Percentiles rank a stretch among this genome's conserved stretches.
phyloP scores from a whole-genome alignment of 2,797 vertebrate species.

The Epinephelus coioides region DNA sequence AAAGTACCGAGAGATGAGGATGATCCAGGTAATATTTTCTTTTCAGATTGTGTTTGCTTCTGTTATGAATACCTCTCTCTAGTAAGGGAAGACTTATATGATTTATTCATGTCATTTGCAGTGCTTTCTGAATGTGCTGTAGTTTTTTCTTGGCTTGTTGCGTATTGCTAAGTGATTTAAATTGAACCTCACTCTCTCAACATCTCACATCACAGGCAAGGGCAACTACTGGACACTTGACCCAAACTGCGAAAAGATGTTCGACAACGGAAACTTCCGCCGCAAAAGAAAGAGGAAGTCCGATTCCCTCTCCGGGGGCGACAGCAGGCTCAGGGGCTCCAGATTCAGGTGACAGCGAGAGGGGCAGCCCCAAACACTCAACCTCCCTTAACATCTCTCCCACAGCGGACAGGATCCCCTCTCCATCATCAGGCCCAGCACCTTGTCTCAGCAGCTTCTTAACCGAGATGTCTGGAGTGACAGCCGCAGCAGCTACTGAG shows the following conservation, averaged over 20 bases:
- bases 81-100: neutral
- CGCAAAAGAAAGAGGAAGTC: conserved; percentile 99
- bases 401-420: conserved; percentile 88
- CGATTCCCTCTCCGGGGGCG: conserved; percentile 80
- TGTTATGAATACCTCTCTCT: neutral
- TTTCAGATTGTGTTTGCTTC: neutral
- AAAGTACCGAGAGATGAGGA: conserved; percentile 97
- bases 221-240: conserved; percentile 99
- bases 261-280: conserved; percentile 99
- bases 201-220: conserved; percentile 87
- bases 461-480: conserved; percentile 91
- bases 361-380: conserved; percentile 87
- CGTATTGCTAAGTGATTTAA: neutral
- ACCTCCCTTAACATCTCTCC: conserved; percentile 86
- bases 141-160: neutral
- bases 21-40: conserved; percentile 92
- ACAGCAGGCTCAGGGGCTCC: conserved; percentile 73
- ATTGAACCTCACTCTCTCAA: neutral
- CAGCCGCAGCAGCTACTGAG: conserved; percentile 72
- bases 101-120: neutral
- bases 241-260: conserved; percentile 99
- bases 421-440: conserved; percentile 81
- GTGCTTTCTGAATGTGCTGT: neutral
- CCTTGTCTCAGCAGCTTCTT: conserved; percentile 95
- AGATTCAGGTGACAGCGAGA: conserved; percentile 84